Base-by-base conservation (phyloP, 2,797 vertebrate species). In the Acanthurus leucopareius region DNA sequence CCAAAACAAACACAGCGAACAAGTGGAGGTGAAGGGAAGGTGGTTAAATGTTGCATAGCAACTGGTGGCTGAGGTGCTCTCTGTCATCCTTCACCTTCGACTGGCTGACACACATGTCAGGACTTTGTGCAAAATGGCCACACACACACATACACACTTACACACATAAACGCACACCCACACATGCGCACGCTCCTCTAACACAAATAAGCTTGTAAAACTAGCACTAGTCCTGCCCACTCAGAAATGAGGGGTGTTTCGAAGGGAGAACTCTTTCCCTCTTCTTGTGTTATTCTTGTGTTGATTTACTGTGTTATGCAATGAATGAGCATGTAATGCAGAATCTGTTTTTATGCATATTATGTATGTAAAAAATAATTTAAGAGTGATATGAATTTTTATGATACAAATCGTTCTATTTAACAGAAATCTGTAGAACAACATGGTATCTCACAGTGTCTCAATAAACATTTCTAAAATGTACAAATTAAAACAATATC, bases 21-120 rank as follows among this genome's bases (percentile, higher is more conserved):
- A 47, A 58, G 60, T 11, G 14, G 54, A 68, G 53, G 72, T 71
- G 65, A 84, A 59, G 32, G 45, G 44, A 77, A 69, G 61, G 54
- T 44, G 51, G 66, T 62, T 67, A 75, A 63, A 87, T 83, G 88
- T 91, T 54, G 78, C 90, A 62, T 87, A 92, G 93, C 91, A 91
- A 93, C 90, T 85, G 64, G 84, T 90, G 88, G 72, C 69, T 84
- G 81, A 57, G 69, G 61, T 78, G 80, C 74, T 86, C 68, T 74
- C 40, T 17, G 62, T 89, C 85, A 91, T 87, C 83, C 82, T 86
- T 91, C 54, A 89, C 81, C 77, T 88, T 74, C 19, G 20, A 57
- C 78, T 73, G 56, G 58, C 69, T 83, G 75, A 83, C 67, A 88
- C 45, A 38, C 14, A 77, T 11, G n/a, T 81, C 63, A 69, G 32